Conservation (phyloP, 2,888 invertebrate genomes). For the Stegana nigrithorax region DNA sequence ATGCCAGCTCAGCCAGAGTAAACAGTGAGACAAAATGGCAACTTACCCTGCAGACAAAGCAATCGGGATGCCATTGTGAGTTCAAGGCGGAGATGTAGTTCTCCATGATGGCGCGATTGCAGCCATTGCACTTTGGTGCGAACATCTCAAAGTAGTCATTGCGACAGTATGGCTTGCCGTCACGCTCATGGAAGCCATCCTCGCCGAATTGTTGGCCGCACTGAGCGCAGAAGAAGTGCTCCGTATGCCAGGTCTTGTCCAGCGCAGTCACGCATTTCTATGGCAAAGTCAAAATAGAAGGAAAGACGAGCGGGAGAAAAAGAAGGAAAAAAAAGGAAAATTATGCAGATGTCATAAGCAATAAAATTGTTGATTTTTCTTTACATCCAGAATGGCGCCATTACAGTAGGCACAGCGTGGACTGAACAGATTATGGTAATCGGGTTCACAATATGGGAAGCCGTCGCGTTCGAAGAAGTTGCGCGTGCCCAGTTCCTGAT, state of each 20-base stretch:
- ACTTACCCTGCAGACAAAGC: constrained; percentile 98
- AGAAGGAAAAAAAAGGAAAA: constrained; percentile 48
- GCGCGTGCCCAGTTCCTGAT: constrained; percentile 94
- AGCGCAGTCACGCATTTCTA: constrained; percentile 99
- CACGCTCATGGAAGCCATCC: constrained; percentile 97
- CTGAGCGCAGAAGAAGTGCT: constrained; percentile 98
- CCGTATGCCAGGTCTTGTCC: constrained; percentile 98
- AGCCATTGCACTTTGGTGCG: constrained; percentile 97
- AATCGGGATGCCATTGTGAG: constrained; percentile 98
- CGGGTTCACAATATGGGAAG: constrained; percentile 96
- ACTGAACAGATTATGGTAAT: constrained; percentile 98
- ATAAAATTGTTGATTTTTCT: neutral
- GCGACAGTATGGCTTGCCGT: constrained; percentile 95
- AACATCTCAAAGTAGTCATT: constrained; percentile 98
- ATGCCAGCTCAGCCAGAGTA: too few species aligned
- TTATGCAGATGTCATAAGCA: neutral
- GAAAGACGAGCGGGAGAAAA: too few species aligned
- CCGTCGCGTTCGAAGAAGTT: constrained; percentile 99
- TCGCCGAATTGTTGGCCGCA: constrained; percentile 98
- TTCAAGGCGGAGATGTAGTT: constrained; percentile 98
- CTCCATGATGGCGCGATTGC: constrained; percentile 95
- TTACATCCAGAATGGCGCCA: constrained; percentile 97
- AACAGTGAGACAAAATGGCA: too few species aligned
- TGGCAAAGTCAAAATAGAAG: too few species aligned
- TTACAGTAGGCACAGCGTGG: constrained; percentile 99